Percentiles rank a stretch among this genome's conserved stretches.
phyloP scores from a whole-genome alignment of 1,140 invertebrate species.

The Acromyrmex echinatior region DNA sequence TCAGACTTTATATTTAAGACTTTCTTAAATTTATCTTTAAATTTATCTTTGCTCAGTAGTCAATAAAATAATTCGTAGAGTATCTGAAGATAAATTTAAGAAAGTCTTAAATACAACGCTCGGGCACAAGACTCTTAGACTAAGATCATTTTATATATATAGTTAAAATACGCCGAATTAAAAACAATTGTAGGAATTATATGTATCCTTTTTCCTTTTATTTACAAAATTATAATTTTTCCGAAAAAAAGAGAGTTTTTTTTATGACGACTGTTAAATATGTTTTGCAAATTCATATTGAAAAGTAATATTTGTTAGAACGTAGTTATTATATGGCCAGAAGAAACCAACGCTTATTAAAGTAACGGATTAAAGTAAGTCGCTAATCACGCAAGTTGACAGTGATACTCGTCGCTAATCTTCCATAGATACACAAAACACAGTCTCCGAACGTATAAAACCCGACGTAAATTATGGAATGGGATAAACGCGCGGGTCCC shows the following conservation, averaged over 20 bases:
- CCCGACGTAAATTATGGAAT: slow-evolving; percentile 38
- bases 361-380: slow-evolving; percentile 28
- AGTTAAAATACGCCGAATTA: not conserved
- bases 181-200: not conserved
- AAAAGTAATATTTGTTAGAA: not conserved
- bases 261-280: not conserved
- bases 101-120: too few species aligned
- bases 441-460: slow-evolving; percentile 61
- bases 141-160: not conserved
- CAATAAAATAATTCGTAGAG: too few species aligned
- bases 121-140: too few species aligned
- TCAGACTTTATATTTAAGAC: too few species aligned
- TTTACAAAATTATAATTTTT: not conserved
- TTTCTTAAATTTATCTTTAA: too few species aligned
- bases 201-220: not conserved
- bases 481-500: slow-evolving; percentile 48
- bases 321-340: not conserved
- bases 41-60: too few species aligned
- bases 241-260: not conserved
- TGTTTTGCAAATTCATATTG: not conserved
- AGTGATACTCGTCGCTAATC: slow-evolving; percentile 61
- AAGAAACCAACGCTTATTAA: not conserved
- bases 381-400: slow-evolving; percentile 31
- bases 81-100: too few species aligned
- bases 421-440: slow-evolving; percentile 49